Evolutionary conservation across 2,113 vertebrate species (phyloP).

Genomic region (Corythaixoides concolor): DNA sequence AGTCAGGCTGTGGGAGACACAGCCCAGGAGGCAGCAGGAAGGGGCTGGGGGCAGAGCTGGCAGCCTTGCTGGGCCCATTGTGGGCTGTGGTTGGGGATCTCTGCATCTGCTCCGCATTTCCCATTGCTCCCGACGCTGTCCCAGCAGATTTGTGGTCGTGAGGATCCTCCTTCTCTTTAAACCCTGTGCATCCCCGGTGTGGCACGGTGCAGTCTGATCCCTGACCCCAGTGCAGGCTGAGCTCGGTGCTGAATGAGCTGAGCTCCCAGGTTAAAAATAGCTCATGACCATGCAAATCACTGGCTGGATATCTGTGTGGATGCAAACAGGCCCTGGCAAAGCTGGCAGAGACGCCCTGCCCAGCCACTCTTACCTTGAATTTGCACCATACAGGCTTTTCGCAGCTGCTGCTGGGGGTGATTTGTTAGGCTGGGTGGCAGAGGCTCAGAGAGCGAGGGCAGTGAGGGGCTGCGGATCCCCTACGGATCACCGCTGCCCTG

Average conservation of each 20-base stretch:
- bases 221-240: background rate
- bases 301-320: background rate
- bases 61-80: rapidly evolving
- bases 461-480: background rate
- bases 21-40: background rate
- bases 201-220: background rate
- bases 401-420: background rate
- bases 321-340: conserved; percentile 27
- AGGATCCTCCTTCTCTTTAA: background rate
- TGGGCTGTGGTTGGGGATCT: background rate
- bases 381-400: background rate
- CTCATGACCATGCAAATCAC: conserved; percentile 38
- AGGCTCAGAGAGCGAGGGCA: rapidly evolving
- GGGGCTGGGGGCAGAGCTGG: background rate
- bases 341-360: background rate
- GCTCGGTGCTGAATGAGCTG: background rate
- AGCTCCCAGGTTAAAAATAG: conserved; percentile 41
- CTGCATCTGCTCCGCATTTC: rapidly evolving
- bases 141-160: background rate
- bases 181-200: rapidly evolving
- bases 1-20: rapidly evolving
- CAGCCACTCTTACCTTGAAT: background rate
- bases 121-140: background rate
- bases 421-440: background rate
- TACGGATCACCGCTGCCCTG: background rate